Conservation (phyloP, 2,797 vertebrate species). For the Bryconaethiops microstoma region DNA sequence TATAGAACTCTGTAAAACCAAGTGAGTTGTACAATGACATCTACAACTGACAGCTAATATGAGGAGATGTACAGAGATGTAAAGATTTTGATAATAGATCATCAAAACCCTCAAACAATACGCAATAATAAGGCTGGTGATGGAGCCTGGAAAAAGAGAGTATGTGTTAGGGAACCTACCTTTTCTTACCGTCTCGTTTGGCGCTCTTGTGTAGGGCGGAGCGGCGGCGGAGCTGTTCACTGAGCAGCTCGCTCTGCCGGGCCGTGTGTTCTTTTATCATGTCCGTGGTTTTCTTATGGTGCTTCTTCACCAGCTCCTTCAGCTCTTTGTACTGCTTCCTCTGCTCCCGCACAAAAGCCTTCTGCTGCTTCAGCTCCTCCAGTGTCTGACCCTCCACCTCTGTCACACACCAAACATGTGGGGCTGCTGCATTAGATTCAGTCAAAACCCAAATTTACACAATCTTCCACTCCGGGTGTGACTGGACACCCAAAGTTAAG, state of each 20-base stretch:
- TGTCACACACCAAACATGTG: conserved; percentile 59
- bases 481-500: no score
- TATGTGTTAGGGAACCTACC: conserved; percentile 75
- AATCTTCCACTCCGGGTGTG: no score
- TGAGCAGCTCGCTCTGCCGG: conserved; percentile 88
- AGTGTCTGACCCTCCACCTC: conserved; percentile 92
- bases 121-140: no score
- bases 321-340: conserved; percentile 98
- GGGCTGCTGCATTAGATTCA: background rate
- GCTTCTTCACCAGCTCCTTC: conserved; percentile 94
- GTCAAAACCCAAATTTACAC: no score
- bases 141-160: background rate
- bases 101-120: background rate
- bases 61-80: background rate
- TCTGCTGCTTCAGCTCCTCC: conserved; percentile 95
- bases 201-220: conserved; percentile 86
- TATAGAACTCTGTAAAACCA: background rate
- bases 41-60: background rate
- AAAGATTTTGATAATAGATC: no score
- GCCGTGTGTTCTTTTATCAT: conserved; percentile 95
- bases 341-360: conserved; percentile 92
- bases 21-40: no score
- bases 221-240: conserved; percentile 85
- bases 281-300: conserved; percentile 94
- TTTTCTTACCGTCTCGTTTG: conserved; percentile 94